Evolutionary conservation across 2,888 invertebrate genomes (phyloP).

Genomic region (Phrixothrix hirtus): DNA sequence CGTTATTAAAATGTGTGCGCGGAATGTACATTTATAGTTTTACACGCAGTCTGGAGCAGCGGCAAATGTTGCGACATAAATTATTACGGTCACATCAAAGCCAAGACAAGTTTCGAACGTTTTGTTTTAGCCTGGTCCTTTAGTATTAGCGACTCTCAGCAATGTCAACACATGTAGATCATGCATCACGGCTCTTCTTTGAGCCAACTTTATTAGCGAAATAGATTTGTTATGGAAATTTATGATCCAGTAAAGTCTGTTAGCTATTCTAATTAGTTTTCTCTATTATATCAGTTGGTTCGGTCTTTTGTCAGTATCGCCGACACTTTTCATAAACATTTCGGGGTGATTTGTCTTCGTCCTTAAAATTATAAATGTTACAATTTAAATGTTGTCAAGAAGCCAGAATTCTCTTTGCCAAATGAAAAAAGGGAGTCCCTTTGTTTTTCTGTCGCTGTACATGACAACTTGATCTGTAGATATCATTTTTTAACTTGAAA

Average conservation of each 20-base stretch:
- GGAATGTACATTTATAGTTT: constrained; percentile 27
- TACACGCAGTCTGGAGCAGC: constrained; percentile 26
- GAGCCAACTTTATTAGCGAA: constrained; percentile 45
- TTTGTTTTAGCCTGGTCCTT: constrained; percentile 36
- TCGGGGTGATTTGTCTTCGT: constrained; percentile 2
- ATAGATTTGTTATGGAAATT: constrained; percentile 53
- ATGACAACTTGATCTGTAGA: no score
- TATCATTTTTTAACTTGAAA: no score
- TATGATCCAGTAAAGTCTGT: constrained; percentile 49
- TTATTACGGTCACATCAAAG: constrained; percentile 43
- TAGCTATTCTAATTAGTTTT: constrained; percentile 41
- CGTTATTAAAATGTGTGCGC: constrained; percentile 16
- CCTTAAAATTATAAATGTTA: neutral
- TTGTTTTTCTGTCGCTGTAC: no score
- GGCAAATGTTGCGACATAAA: constrained; percentile 39
- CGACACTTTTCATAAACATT: constrained; percentile 5
- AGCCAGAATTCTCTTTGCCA: no score
- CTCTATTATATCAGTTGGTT: constrained; percentile 35
- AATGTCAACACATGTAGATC: constrained; percentile 49
- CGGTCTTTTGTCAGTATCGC: constrained; percentile 23
- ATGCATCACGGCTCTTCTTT: constrained; percentile 41
- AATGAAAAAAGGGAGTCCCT: no score
- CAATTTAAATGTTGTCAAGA: neutral
- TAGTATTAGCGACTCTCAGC: constrained; percentile 40
- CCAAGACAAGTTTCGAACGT: constrained; percentile 37